Base-by-base conservation (phyloP, 2,113 vertebrate genomes). In the Garra rufa region DNA sequence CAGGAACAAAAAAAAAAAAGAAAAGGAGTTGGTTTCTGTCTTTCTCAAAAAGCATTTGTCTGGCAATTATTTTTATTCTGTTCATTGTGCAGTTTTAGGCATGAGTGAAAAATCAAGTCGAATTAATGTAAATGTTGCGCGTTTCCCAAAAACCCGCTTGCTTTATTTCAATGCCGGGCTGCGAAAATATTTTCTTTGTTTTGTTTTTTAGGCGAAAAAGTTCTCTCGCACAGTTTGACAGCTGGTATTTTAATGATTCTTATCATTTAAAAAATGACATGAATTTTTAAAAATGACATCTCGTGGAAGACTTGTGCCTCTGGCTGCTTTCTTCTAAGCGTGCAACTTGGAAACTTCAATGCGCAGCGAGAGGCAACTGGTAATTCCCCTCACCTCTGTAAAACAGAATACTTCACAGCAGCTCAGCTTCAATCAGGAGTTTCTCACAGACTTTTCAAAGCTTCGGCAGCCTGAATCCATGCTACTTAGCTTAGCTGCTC, bases 201-300 rank as follows among this genome's bases (percentile, higher is more conserved):
- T 87, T 91, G 81, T 85, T 87, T 88, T 82, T 57, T 43, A 44
- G 38, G n/a, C 78, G 38, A 63, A 28, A 57, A 81, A 71, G n/a
- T 76, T 88, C 28, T 76, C 70, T 46, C 6, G 28, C 28, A 19
- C 82, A 82, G 77, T 70, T 88, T 87, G 86, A 87, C 89, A 87
- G 89, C 83, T 88, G 8, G 4, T 83, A 57, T 88, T 91, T 87
- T 79, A 89, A 88, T 88, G 41, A 89, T 85, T 88, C 57, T 76
- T 59, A 88, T 82, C 77, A 71, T 76, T 63, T 48, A 84, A 85
- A 90, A 87, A 85, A 71, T 63, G 83, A 83, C 65, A 83, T 81
- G 15, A 76, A 85, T 89, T 86, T 87, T 90, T 87, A 4, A 85
- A 87, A 89, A 87, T 50, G 81, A 82, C 82, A 59, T n/a, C 67